Conservation (phyloP, 2,888 invertebrate species). For the Amiota minor region DNA sequence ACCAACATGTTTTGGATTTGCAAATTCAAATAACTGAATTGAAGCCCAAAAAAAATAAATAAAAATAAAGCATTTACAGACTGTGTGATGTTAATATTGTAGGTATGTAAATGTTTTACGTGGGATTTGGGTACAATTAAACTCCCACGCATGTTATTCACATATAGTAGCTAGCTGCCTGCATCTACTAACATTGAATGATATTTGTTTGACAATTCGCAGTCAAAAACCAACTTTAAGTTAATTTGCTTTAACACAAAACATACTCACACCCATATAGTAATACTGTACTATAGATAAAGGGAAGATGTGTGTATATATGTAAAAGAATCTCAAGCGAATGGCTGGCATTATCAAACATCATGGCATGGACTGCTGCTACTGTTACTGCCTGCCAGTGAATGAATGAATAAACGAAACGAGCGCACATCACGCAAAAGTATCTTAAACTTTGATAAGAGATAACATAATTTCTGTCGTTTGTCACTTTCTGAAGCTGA, state of each 20-base stretch:
- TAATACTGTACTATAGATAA: no score
- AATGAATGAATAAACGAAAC: slow-evolving; percentile 42
- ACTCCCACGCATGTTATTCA: no score
- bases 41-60: slow-evolving; percentile 32
- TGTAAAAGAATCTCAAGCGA: slow-evolving; percentile 1
- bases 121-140: neutral
- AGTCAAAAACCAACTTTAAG: slow-evolving; percentile 47
- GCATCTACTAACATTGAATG: no score
- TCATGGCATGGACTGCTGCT: neutral
- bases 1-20: slow-evolving; percentile 36
- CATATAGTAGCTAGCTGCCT: no score
- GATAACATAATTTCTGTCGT: slow-evolving; percentile 68
- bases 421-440: slow-evolving; percentile 1
- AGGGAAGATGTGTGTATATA: no score
- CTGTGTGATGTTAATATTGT: slow-evolving; percentile 61
- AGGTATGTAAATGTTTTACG: slow-evolving; percentile 31
- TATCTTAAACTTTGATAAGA: slow-evolving; percentile 61
- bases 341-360: neutral
- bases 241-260: slow-evolving; percentile 59
- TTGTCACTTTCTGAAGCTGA: slow-evolving; percentile 68
- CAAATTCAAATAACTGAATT: slow-evolving; percentile 62
- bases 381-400: slow-evolving; percentile 9
- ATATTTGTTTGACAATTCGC: no score
- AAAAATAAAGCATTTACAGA: slow-evolving; percentile 44
- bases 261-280: no score